These are phyloP conservation scores for Xenus cinereus DNA, from an alignment of 2,113 vertebrate genomes.

Conservation along the genomic window DNA sequence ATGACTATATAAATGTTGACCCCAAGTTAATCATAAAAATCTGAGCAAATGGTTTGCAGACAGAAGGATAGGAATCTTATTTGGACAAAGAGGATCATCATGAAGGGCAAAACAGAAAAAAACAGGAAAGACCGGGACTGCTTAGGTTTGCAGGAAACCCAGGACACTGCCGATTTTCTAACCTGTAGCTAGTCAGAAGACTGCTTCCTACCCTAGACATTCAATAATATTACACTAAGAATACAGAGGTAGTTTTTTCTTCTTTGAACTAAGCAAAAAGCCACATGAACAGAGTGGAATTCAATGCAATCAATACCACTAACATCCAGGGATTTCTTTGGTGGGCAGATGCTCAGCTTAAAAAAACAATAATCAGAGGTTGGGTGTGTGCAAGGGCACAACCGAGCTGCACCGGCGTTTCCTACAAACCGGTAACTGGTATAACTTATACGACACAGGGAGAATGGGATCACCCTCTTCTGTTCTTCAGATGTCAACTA, in stretches of 20 bases:
- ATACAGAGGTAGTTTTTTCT: background rate
- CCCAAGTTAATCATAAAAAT: background rate
- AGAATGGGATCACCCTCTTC: background rate
- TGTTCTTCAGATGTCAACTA: background rate
- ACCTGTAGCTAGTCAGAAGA: background rate
- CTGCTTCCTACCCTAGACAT: background rate
- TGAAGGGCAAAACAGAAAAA: background rate
- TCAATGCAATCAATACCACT: background rate
- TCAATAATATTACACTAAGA: accelerated
- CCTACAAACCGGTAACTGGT: background rate
- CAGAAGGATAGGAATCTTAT: background rate
- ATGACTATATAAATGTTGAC: background rate
- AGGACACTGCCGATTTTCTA: background rate
- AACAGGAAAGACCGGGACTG: background rate
- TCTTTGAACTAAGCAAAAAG: background rate
- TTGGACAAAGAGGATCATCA: background rate
- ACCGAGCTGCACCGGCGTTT: background rate
- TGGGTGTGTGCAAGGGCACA: background rate
- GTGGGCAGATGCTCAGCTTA: background rate
- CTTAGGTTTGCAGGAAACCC: background rate
- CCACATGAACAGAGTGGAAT: background rate
- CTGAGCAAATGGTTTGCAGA: background rate
- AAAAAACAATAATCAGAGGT: background rate
- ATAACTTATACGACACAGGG: background rate
- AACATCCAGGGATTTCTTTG: background rate